Conservation (phyloP, 2,113 vertebrate species). For the Bettongia penicillata region DNA sequence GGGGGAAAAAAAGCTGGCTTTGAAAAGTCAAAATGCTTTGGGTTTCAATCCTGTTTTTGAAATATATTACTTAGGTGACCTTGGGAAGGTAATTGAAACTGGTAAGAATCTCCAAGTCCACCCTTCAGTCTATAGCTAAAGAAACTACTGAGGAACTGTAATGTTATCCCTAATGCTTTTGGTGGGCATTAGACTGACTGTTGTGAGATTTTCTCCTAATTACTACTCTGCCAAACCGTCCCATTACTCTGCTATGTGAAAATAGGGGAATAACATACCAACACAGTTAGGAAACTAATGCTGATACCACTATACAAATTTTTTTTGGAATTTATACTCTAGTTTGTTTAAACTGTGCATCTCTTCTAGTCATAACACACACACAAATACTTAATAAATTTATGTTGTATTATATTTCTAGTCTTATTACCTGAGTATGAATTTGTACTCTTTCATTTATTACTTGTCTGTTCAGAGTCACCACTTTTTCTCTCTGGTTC, state of each 20-base stretch:
- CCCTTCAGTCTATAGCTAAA: neutral
- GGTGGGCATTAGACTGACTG: neutral
- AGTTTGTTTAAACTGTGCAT: neutral
- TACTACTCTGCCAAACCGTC: neutral
- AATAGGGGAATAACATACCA: neutral
- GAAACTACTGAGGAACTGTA: neutral
- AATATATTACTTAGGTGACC: neutral
- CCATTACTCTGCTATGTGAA: neutral
- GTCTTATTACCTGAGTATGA: neutral
- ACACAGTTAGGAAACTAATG: neutral
- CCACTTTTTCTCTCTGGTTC: neutral
- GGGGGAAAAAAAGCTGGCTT: neutral
- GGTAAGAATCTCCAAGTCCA: neutral
- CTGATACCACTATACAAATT: neutral
- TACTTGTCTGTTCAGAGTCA: neutral
- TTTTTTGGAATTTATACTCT: neutral
- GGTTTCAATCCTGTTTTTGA: neutral
- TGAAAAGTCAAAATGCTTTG: neutral
- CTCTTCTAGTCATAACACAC: neutral
- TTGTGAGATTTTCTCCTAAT: neutral
- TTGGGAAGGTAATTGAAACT: neutral
- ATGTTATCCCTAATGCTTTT: neutral
- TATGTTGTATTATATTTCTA: neutral
- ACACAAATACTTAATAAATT: neutral
- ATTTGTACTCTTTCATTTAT: neutral